Evolutionary conservation across 2,113 vertebrate genomes (phyloP), one percentile per base, ranked within the genome.

Genomic region (Scartelaos histophorus): DNA sequence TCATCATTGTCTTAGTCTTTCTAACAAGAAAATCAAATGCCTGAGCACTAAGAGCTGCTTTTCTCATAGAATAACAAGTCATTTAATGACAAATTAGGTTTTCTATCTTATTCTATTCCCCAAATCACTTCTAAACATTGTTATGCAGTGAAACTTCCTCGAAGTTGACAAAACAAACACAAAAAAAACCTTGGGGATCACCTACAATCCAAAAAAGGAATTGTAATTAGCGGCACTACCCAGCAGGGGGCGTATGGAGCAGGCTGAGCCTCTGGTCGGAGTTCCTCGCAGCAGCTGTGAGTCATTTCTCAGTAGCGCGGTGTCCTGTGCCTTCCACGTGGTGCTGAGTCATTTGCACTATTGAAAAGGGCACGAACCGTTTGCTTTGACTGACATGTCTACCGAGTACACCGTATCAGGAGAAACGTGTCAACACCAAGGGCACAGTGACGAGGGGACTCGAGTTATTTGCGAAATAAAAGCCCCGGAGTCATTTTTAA

Each of bases 251-350:
- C 0, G 80, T 71, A 54, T 70, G 57, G 25, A 62, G 45, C n/a
- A 61, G 15, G 43, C 35, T 12, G 13, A 15, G 49, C 16, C 56
- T 34, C 22, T 12, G 70, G 74, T 76, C 60, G 35, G 71, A 78
- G 75, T 73, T 22, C 65, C 29, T 61, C 46, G 69, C 45, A 49
- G 35, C 13, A 51, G n/a, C 3, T 25, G 71, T 81, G 85, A 90
- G 75, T 91, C 87, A 91, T 80, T 80, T 73, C 74, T 75, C 76
- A 35, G 76, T 75, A 85, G 25, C 76, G 58, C 0, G 13, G 72
- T 73, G 84, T 88, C 83, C 82, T 78, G 75, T 73, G 77, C 66
- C 7, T 71, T 87, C 80, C 86, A 88, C 86, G 82, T 85, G 88
- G 54, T 78, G 85, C 71, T 89, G 89, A 92, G 70, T 91, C 89